Evolutionary conservation across 2,113 vertebrate species (phyloP).

Genomic region (Thunnus thynnus): DNA sequence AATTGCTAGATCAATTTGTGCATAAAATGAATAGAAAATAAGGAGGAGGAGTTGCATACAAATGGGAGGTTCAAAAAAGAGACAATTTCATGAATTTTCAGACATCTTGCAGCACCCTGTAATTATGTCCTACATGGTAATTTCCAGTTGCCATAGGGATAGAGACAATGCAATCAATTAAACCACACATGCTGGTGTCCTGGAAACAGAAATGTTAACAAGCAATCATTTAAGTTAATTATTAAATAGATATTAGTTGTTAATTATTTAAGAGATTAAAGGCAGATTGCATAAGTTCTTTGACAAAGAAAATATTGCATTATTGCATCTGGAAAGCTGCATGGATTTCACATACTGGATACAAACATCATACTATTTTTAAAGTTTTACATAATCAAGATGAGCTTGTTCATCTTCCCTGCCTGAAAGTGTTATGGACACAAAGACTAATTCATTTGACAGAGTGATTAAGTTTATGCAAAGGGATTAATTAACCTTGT

Average conservation of each 20-base stretch:
- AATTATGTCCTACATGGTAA: conserved; percentile 57
- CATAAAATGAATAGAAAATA: conserved; percentile 12
- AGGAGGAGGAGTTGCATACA: not conserved
- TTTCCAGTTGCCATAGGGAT: conserved; percentile 75
- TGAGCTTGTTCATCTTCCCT: not conserved
- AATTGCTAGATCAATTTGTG: not conserved
- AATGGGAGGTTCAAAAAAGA: conserved; percentile 1
- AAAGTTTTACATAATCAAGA: conserved; percentile 16
- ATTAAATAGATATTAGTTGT: not conserved
- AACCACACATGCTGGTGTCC: not conserved
- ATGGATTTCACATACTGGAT: not conserved
- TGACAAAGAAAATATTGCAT: not conserved
- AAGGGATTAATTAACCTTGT: conserved; percentile 56
- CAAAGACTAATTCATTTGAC: conserved; percentile 33
- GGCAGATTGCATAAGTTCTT: not conserved
- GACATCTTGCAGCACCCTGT: conserved; percentile 38
- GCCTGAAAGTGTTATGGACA: not conserved
- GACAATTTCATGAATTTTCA: conserved; percentile 29
- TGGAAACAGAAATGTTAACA: conserved; percentile 17
- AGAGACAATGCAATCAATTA: conserved; percentile 63
- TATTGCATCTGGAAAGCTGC: not conserved
- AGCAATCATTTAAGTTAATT: no score
- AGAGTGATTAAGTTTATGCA: conserved; percentile 14
- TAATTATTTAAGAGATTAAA: not conserved
- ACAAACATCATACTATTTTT: not conserved